These are phyloP conservation scores for Drosophila robusta DNA, from an alignment of 2,888 invertebrate species.

Conservation along the genomic window DNA sequence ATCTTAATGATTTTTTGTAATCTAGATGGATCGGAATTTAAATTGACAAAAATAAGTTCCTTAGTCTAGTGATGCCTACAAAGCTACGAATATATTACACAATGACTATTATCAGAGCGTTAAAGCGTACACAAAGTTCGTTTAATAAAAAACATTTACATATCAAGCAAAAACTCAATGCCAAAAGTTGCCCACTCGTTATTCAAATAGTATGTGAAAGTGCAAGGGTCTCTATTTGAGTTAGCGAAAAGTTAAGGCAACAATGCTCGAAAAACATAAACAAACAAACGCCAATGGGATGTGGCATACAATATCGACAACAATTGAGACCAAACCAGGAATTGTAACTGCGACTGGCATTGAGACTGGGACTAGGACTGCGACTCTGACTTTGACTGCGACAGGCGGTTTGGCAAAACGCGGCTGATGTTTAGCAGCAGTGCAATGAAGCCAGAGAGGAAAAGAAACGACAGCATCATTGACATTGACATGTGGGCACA, in stretches of 20 bases:
- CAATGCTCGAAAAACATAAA: conserved; percentile 76
- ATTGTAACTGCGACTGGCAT: conserved; percentile 6
- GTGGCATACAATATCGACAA: conserved; percentile 40
- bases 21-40: too few relatives aligned
- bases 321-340: conserved; percentile 12
- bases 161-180: conserved; percentile 59
- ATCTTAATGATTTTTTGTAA: too few relatives aligned
- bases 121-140: conserved; percentile 32
- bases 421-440: conserved; percentile 29
- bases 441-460: conserved; percentile 60
- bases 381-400: not conserved
- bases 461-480: conserved; percentile 28
- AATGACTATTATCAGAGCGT: conserved; percentile 5
- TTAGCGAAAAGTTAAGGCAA: conserved; percentile 65
- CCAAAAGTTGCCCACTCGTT: conserved; percentile 49
- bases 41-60: not conserved
- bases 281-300: conserved; percentile 68
- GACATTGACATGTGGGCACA: conserved; percentile 55
- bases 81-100: conserved; percentile 2
- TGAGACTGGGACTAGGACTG: conserved; percentile 2
- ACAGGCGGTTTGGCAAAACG: conserved; percentile 14
- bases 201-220: conserved; percentile 27
- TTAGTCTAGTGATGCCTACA: conserved; percentile 1
- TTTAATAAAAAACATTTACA: conserved; percentile 71
- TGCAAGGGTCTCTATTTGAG: conserved; percentile 39